These are phyloP conservation scores for Bergia puertoricense DNA, from an alignment of 92 coral and sea anemone genomes.

Conservation along the genomic window DNA sequence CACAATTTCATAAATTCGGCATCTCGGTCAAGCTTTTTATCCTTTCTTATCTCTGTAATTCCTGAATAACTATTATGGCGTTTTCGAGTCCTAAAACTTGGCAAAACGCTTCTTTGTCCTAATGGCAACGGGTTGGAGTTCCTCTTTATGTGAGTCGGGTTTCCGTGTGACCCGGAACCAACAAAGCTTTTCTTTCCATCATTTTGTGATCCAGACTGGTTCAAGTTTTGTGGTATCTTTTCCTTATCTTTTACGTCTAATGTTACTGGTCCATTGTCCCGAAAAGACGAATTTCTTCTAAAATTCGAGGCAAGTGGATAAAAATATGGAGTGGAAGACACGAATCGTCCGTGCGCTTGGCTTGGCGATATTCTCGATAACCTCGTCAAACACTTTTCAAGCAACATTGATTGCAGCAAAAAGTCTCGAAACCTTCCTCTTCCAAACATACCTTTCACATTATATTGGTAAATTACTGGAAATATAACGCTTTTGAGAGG, in stretches of 20 bases:
- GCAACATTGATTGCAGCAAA: not conserved
- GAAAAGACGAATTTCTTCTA: not conserved
- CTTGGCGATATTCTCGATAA: not conserved
- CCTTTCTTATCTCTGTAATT: constrained; percentile 47
- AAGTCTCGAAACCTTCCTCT: not conserved
- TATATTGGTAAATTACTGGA: not conserved
- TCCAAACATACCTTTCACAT: constrained; percentile 1
- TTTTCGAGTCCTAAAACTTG: not conserved
- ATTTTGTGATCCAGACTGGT: not conserved
- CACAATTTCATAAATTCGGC: constrained; percentile 78
- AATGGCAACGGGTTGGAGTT: not conserved
- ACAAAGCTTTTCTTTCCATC: not conserved
- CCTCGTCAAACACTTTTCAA: not conserved
- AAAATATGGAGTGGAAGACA: not conserved
- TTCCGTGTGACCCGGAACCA: not conserved
- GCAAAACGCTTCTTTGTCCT: not conserved
- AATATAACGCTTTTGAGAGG: not conserved
- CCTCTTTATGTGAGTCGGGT: not conserved
- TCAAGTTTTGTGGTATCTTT: not conserved
- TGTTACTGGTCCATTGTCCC: not conserved
- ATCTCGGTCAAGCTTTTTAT: constrained; percentile 54
- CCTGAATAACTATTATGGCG: constrained; percentile 24
- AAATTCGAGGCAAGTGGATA: not conserved
- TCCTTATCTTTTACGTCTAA: not conserved
- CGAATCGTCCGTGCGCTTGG: not conserved